Percentiles rank a stretch among this genome's conserved stretches.
Conservation (phyloP, 2,797 vertebrate species). For the Acrossocheilus wenchowensis region DNA sequence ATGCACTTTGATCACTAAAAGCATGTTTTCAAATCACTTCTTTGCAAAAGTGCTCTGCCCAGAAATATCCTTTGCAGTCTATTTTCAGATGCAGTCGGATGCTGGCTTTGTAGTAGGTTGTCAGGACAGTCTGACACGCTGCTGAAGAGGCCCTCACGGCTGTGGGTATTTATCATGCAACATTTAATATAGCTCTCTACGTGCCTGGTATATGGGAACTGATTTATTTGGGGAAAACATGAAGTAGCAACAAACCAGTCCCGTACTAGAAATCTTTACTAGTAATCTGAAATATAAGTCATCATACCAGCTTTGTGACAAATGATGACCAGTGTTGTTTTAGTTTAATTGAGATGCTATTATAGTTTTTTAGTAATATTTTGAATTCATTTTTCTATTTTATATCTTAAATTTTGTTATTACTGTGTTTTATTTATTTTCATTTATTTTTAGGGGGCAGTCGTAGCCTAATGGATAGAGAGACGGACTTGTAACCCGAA, state of each 20-base stretch:
- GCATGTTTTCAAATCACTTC: neutral
- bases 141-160: neutral
- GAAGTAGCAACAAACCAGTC: neutral
- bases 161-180: neutral
- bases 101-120: neutral
- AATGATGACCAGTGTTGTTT: neutral
- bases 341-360: neutral
- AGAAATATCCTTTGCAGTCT: neutral
- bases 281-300: neutral
- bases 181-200: neutral
- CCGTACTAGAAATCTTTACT: neutral
- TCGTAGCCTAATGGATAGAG: too few relatives aligned
- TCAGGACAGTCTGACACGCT: conserved; percentile 18
- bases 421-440: neutral
- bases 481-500: too few relatives aligned
- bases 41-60: neutral
- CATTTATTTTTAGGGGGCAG: too few relatives aligned
- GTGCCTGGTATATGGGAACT: neutral
- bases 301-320: neutral
- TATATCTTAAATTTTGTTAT: too few relatives aligned
- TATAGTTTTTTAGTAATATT: neutral
- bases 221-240: neutral
- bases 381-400: neutral
- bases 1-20: neutral
- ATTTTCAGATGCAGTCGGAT: neutral